phyloP scores from a whole-genome alignment of 2,113 vertebrate species.

The Tapirus terrestris region DNA sequence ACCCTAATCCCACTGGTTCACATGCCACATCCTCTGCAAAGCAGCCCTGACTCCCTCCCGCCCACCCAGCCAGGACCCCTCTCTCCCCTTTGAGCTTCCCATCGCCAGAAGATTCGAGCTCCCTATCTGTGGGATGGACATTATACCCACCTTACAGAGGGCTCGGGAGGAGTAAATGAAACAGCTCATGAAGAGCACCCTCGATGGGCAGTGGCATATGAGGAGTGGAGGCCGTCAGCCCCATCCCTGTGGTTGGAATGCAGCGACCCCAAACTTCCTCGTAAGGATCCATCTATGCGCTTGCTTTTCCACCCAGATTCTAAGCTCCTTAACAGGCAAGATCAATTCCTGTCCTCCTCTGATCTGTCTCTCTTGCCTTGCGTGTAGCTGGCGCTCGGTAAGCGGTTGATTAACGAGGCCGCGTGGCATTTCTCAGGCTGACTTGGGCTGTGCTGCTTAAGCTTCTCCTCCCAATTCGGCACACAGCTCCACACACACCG shows the following conservation, averaged over 20 bases:
- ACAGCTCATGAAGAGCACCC: background rate
- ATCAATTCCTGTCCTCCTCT: background rate
- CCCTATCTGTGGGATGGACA: background rate
- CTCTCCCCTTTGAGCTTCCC: background rate
- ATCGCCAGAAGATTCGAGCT: background rate
- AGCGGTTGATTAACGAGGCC: background rate
- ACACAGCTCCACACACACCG: background rate
- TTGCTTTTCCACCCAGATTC: background rate
- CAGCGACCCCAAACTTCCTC: background rate
- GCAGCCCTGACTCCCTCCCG: background rate
- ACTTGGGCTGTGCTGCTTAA: background rate
- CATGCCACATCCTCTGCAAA: background rate
- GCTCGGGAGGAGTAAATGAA: background rate
- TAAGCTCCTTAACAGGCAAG: background rate
- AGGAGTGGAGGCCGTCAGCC: too few species aligned
- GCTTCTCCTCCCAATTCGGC: background rate
- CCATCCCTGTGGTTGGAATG: accelerated
- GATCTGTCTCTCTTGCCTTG: background rate
- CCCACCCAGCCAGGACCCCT: background rate
- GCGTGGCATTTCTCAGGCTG: background rate
- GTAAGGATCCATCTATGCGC: accelerated
- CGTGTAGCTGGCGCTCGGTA: accelerated
- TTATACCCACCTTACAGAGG: background rate
- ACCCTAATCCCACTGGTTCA: background rate
- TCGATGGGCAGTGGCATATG: accelerated